phyloP scores from a whole-genome alignment of 2,888 invertebrate species.

The Epinotia nisella region DNA sequence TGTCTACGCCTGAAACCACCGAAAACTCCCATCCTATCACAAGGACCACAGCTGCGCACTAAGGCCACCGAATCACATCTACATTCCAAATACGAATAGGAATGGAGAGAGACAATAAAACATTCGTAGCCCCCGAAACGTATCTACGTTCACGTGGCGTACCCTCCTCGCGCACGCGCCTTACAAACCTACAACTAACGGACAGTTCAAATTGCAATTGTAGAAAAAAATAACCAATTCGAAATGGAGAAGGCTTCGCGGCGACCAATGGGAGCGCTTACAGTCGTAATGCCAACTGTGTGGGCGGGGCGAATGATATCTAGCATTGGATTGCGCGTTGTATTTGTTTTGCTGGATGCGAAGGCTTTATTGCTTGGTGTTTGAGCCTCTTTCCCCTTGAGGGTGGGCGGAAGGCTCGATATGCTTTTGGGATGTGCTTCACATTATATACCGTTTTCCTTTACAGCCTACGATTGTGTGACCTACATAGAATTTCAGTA shows the following conservation, averaged over 20 bases:
- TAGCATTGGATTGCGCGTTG: conserved; percentile 84
- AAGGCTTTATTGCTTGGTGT: conserved; percentile 82
- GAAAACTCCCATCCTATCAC: conserved; percentile 28
- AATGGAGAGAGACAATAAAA: conserved; percentile 81
- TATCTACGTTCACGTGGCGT: conserved; percentile 83
- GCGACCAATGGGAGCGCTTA: conserved; percentile 81
- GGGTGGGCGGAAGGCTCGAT: conserved; percentile 77
- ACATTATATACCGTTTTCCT: conserved; percentile 77
- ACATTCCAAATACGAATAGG: conserved; percentile 78
- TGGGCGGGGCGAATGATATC: conserved; percentile 84
- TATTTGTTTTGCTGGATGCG: conserved; percentile 83
- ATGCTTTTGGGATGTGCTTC: conserved; percentile 76
- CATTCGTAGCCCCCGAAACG: conserved; percentile 77
- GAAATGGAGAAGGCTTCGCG: conserved; percentile 82
- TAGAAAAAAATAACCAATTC: conserved; percentile 84
- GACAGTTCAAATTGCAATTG: conserved; percentile 83
- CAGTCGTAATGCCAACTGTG: conserved; percentile 85
- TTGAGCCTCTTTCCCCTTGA: conserved; percentile 83
- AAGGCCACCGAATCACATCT: conserved; percentile 73
- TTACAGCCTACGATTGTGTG: conserved; percentile 62
- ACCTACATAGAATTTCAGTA: conserved; percentile 54
- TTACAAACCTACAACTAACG: conserved; percentile 74
- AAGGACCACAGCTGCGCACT: conserved; percentile 72
- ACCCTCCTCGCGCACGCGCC: conserved; percentile 77
- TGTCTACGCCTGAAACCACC: conserved; percentile 32